phyloP scores from a whole-genome alignment of 2,113 vertebrate genomes.

The Ranitomeya imitator region DNA sequence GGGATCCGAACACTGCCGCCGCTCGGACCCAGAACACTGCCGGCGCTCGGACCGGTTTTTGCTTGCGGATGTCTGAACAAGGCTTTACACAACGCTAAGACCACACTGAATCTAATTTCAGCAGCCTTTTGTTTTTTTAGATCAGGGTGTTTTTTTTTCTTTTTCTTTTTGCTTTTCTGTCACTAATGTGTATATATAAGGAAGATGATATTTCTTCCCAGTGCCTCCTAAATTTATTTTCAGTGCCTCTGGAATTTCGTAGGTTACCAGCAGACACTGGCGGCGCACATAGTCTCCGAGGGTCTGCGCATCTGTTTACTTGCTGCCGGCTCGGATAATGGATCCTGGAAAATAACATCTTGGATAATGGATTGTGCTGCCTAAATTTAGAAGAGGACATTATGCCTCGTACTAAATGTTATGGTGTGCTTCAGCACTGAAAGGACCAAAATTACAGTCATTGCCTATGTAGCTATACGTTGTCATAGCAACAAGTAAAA shows the following conservation, averaged over 20 bases:
- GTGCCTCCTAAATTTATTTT: background rate
- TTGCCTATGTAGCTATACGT: background rate
- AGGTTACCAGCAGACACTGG: background rate
- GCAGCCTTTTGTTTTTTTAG: too few species aligned
- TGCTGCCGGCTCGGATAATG: background rate
- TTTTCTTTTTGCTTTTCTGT: too few species aligned
- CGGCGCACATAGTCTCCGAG: background rate
- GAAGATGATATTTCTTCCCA: background rate
- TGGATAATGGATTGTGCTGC: background rate
- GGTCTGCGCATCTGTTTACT: constrained; percentile 1
- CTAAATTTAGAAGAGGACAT: background rate
- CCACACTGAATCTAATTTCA: too few species aligned
- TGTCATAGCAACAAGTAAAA: background rate
- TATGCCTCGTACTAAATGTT: background rate
- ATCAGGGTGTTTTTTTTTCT: too few species aligned
- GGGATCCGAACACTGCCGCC: too few species aligned
- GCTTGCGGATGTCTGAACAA: too few species aligned
- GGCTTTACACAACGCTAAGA: too few species aligned
- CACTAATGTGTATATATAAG: background rate
- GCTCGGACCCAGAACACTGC: too few species aligned
- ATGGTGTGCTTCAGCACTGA: background rate
- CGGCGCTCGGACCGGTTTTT: too few species aligned
- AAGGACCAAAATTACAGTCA: background rate
- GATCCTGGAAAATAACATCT: background rate
- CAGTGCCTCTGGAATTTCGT: background rate